Percentiles rank a stretch among this genome's conserved stretches.
Evolutionary conservation across 2,797 vertebrate genomes (phyloP).

Genomic region (Coreius guichenoti): DNA sequence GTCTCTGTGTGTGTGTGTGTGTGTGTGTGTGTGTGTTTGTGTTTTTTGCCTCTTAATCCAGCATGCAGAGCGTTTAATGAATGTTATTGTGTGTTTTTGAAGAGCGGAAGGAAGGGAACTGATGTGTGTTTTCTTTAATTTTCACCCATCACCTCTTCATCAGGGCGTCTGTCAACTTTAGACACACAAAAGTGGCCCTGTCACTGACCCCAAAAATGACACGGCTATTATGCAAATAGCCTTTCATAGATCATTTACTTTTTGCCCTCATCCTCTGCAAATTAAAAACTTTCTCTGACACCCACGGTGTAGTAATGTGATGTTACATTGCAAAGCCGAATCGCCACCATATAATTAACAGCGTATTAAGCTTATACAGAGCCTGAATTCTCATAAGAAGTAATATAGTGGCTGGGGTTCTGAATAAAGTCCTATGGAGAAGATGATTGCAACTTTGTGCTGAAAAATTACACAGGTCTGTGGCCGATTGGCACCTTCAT

Average conservation of each 20-base stretch:
- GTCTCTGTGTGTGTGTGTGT: constrained; percentile 39
- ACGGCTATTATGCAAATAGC: constrained; percentile 45
- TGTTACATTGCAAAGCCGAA: constrained; percentile 31
- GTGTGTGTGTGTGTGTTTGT: constrained; percentile 38
- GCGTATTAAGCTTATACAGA: constrained; percentile 55
- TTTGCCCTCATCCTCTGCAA: constrained; percentile 37
- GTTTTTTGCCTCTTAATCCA: constrained; percentile 15
- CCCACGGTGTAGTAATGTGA: constrained; percentile 39
- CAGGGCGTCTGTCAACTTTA: constrained; percentile 5
- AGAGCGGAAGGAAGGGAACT: constrained; percentile 57
- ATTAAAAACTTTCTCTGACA: constrained; percentile 41
- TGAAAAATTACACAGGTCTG: constrained; percentile 57
- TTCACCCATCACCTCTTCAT: constrained; percentile 40
- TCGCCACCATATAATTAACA: constrained; percentile 48
- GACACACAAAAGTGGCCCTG: constrained; percentile 38
- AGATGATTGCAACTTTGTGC: constrained; percentile 24
- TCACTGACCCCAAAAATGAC: constrained; percentile 41
- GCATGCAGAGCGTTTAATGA: constrained; percentile 45
- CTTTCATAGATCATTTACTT: constrained; percentile 50
- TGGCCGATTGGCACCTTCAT: constrained; percentile 20
- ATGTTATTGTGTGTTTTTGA: constrained; percentile 47
- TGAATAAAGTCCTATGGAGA: constrained; percentile 45
- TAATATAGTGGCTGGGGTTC: constrained; percentile 40
- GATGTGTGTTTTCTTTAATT: constrained; percentile 58
- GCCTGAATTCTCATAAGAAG: constrained; percentile 35